Percentiles rank a stretch among this genome's conserved stretches.
phyloP scores from a whole-genome alignment of 2,888 invertebrate species.

The Cephus rjabovi region DNA sequence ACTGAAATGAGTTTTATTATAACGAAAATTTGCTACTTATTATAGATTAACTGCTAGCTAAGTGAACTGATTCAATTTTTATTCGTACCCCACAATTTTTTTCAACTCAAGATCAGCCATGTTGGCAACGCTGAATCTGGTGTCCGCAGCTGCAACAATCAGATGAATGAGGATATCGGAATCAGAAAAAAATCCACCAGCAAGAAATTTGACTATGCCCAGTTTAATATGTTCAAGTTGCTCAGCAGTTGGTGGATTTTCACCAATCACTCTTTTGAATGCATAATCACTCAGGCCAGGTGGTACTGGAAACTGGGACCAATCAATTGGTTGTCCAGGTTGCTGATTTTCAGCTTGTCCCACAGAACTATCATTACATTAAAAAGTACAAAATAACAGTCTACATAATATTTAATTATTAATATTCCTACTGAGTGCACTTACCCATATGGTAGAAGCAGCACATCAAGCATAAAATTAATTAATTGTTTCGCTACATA shows the following conservation, averaged over 20 bases:
- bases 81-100: slow-evolving; percentile 75
- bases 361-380: slow-evolving; percentile 65
- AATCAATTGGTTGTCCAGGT: slow-evolving; percentile 63
- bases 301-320: slow-evolving; percentile 71
- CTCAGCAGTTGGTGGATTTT: slow-evolving; percentile 79
- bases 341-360: slow-evolving; percentile 67
- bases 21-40: neutral
- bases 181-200: slow-evolving; percentile 81
- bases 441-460: slow-evolving; percentile 89
- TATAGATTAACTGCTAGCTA: neutral
- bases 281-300: slow-evolving; percentile 82
- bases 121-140: slow-evolving; percentile 89
- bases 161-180: slow-evolving; percentile 81
- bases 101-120: slow-evolving; percentile 87
- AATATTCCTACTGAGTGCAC: slow-evolving; percentile 28
- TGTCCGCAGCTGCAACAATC: slow-evolving; percentile 89
- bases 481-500: slow-evolving; percentile 76
- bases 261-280: slow-evolving; percentile 80
- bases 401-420: neutral
- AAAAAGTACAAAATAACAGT: slow-evolving; percentile 10
- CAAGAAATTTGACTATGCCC: slow-evolving; percentile 85
- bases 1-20: slow-evolving; percentile 65
- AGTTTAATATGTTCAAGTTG: slow-evolving; percentile 84
- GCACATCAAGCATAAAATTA: slow-evolving; percentile 83
- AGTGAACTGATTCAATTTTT: slow-evolving; percentile 2